Percentiles rank a stretch among this genome's conserved stretches.
Conservation (phyloP, 2,888 invertebrate species). For the Lasioglossum morio region DNA sequence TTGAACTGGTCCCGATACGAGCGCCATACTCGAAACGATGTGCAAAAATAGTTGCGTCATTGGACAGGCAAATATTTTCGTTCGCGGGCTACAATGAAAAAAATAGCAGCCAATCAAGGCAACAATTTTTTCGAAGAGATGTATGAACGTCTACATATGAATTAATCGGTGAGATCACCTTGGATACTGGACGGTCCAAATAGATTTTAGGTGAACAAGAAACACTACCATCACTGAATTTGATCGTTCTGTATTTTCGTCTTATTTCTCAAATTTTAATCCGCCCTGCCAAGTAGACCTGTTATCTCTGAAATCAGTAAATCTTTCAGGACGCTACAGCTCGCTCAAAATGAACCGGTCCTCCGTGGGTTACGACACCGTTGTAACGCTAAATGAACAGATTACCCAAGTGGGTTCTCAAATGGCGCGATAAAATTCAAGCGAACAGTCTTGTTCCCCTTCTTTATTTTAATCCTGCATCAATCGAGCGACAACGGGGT, state of each 20-base stretch:
- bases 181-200: too few species aligned
- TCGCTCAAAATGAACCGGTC: background rate
- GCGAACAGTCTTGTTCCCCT: background rate
- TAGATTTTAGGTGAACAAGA: background rate
- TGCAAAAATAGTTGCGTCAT: conserved; percentile 2
- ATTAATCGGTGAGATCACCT: background rate
- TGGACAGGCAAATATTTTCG: conserved; percentile 12
- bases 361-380: background rate
- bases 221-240: background rate
- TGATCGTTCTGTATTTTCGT: background rate
- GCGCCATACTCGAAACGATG: background rate
- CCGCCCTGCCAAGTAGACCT: too few species aligned
- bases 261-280: too few species aligned
- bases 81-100: background rate
- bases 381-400: background rate
- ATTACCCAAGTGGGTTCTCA: background rate
- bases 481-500: conserved; percentile 4
- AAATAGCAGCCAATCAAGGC: background rate
- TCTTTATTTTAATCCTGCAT: conserved; percentile 30
- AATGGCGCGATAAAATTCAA: background rate
- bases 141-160: background rate
- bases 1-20: conserved; percentile 5
- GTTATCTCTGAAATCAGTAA: background rate
- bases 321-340: background rate
- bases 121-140: conserved; percentile 8